Evolutionary conservation across 2,888 invertebrate species (phyloP).

Genomic region (Diogma glabrata): DNA sequence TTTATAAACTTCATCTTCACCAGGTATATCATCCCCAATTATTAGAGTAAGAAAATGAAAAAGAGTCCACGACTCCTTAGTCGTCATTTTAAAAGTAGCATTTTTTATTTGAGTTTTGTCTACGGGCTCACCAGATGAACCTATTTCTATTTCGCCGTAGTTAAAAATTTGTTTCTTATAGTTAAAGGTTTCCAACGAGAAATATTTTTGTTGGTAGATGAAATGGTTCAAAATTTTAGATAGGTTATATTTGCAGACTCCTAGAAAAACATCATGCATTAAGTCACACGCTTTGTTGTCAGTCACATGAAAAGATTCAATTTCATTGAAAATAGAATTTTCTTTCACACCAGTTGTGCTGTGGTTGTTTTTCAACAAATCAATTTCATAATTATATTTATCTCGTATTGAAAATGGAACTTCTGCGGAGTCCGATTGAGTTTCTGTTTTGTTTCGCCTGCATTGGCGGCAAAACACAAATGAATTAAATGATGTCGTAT

Average conservation of each 20-base stretch:
- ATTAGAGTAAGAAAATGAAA: constrained; percentile 6
- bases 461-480: not conserved
- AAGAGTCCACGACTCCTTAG: not conserved
- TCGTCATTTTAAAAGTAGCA: constrained; percentile 2
- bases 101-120: not conserved
- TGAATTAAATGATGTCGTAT: not conserved
- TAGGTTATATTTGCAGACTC: constrained; percentile 9
- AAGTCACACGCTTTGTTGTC: constrained; percentile 6
- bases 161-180: constrained; percentile 13
- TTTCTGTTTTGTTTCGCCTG: not conserved
- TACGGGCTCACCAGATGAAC: constrained; percentile 9
- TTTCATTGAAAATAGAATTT: constrained; percentile 9
- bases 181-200: constrained; percentile 3
- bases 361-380: not conserved
- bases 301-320: no score
- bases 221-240: constrained; percentile 3
- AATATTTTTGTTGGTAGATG: constrained; percentile 5
- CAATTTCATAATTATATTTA: not conserved
- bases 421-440: not conserved
- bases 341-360: not conserved
- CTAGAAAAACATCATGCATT: constrained; percentile 12
- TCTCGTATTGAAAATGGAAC: not conserved
- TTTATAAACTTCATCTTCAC: not conserved
- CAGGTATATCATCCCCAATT: constrained; percentile 7
- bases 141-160: constrained; percentile 14